Evolutionary conservation across 1,140 invertebrate genomes (phyloP).

Genomic region (Penaeus chinensis): DNA sequence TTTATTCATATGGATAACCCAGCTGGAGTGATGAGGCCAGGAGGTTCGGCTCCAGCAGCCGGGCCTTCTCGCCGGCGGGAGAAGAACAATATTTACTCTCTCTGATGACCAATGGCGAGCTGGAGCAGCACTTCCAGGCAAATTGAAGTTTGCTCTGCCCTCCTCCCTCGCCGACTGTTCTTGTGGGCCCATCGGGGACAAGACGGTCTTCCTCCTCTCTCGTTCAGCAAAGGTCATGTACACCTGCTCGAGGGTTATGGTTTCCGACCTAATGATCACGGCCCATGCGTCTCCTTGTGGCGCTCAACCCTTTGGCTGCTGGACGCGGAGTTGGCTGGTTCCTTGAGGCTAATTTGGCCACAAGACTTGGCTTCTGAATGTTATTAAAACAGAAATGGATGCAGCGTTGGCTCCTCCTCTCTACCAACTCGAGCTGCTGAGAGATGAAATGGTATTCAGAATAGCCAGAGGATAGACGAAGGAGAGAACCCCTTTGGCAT

Average conservation of each 20-base stretch:
- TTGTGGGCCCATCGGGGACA: conserved; percentile 48
- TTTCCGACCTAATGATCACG: conserved; percentile 58
- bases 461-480: conserved; percentile 49
- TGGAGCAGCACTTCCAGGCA: conserved; percentile 59
- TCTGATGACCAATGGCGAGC: conserved; percentile 61
- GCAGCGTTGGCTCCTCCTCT: conserved; percentile 55
- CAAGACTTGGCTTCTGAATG: conserved; percentile 61
- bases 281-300: conserved; percentile 53
- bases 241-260: conserved; percentile 46
- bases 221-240: conserved; percentile 34
- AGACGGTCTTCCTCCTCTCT: conserved; percentile 56
- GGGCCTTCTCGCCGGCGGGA: conserved; percentile 45
- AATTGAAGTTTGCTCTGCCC: conserved; percentile 59
- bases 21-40: conserved; percentile 51
- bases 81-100: conserved; percentile 60
- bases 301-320: conserved; percentile 58
- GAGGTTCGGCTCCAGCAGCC: conserved; percentile 26
- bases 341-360: conserved; percentile 61
- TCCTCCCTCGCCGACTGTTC: conserved; percentile 58
- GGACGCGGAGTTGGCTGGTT: conserved; percentile 60
- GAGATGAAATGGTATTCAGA: conserved; percentile 61
- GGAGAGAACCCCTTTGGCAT: conserved; percentile 50
- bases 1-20: conserved; percentile 60
- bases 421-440: conserved; percentile 52
- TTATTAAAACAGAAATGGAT: conserved; percentile 61